phyloP scores from a whole-genome alignment of 2,113 vertebrate genomes.

The Istiophorus platypterus region DNA sequence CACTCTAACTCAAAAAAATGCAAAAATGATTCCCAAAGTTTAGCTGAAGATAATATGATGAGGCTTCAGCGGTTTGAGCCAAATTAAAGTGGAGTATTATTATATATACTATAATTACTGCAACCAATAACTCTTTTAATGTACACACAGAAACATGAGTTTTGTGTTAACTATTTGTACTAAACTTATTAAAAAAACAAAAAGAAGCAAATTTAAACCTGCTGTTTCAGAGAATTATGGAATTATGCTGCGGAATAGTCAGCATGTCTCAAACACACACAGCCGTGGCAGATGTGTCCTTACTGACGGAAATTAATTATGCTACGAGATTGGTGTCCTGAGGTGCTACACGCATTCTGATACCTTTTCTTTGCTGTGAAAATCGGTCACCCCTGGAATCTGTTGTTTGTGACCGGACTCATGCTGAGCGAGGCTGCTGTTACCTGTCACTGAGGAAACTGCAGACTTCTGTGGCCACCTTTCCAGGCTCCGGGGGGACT shows the following conservation, averaged over 20 bases:
- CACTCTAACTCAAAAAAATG: background rate
- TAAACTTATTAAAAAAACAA: background rate
- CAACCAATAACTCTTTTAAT: background rate
- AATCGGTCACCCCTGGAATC: background rate
- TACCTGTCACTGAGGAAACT: slow-evolving; percentile 5
- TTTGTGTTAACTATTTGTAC: background rate
- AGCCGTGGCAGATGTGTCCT: background rate
- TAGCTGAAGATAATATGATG: background rate
- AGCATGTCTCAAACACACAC: slow-evolving; percentile 5
- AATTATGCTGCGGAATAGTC: no score
- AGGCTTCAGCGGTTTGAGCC: background rate
- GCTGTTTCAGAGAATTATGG: background rate
- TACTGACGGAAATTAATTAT: slow-evolving; percentile 12
- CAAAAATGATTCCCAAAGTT: background rate
- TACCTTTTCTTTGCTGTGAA: background rate
- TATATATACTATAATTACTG: background rate
- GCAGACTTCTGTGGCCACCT: background rate
- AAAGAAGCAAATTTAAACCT: background rate
- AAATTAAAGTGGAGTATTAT: background rate
- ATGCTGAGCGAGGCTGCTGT: background rate
- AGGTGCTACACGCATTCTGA: background rate
- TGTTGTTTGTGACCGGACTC: slow-evolving; percentile 4
- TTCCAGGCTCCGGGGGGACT: background rate
- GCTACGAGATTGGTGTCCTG: slow-evolving; percentile 7
- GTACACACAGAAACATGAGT: background rate